Evolutionary conservation across 2,113 vertebrate species (phyloP), one percentile per base, ranked within the genome.

Genomic region (Syngnathus floridae): DNA sequence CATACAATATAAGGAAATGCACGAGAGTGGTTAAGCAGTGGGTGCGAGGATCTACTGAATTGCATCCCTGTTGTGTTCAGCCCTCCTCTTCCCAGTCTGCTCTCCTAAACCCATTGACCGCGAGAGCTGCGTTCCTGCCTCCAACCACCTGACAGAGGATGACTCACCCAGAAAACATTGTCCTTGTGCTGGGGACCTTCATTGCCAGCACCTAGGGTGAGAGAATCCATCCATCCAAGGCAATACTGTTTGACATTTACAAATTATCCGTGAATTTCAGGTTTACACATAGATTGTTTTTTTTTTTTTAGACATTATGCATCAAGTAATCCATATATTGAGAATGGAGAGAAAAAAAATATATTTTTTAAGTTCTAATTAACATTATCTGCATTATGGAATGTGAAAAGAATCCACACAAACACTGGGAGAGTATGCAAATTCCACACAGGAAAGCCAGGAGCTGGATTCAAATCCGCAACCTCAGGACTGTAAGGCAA

Each of bases 181-280:
- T 10, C 95, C 95, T 0, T 99, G 96, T 70, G 88, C 89, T 7
- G 88, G 87, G 3, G 92, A 92, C 41, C 89, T 98, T 19, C 90
- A 91, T 76, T 99, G 96, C 85, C 93, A 96, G 62, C 87, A 90
- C 12, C 90, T 91, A 13, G 92, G 94, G 96, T 97, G 82, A 88
- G 82, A 31, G 40, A 13, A 10, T 14, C n/a, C 61, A 62, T 26
- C 3, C 21, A 31, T 37, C 17, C 35, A 36, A 16, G 5, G 45
- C 16, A 9, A 48, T 19, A 48, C 7, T 48, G 46, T 48, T 41
- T 9, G 21, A 61, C 19, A 38, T 36, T 5, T 22, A 3, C 26
- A 31, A 31, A 31, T 31, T 54, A 10, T 54, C n/a, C 22, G 49
- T 16, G 21, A 52, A 7, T 9, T n/a, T 4, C 6, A 12, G 7